These are phyloP conservation scores for Armadillidium nasatum DNA, from an alignment of 1,140 invertebrate genomes.

Conservation along the genomic window DNA sequence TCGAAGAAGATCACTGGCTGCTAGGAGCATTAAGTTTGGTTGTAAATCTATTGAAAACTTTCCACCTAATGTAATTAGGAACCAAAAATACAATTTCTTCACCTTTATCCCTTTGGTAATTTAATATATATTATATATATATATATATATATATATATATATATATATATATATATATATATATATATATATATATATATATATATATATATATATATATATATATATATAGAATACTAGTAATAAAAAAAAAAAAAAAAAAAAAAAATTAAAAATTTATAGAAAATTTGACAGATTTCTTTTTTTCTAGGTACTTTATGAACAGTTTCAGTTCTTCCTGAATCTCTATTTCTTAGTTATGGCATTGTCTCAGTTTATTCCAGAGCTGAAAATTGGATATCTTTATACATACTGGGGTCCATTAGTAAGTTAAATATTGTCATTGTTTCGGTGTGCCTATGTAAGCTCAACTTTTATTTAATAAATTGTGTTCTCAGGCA, in stretches of 20 bases:
- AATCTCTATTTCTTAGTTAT: conserved; percentile 98
- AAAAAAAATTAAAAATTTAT: neutral
- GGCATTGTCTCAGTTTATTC: conserved; percentile 96
- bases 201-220: too few species aligned
- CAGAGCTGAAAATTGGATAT: conserved; percentile 91
- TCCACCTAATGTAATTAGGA: conserved; percentile 92
- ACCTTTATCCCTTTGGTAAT: conserved; percentile 93
- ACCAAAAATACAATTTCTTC: conserved; percentile 98
- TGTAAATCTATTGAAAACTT: conserved; percentile 59
- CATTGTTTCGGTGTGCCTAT: too few species aligned
- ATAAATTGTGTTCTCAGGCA: too few species aligned
- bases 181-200: conserved; percentile 20
- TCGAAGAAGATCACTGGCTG: conserved; percentile 28
- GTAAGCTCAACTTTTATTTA: too few species aligned
- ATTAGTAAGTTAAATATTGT: conserved; percentile 57
- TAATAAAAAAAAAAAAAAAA: too few species aligned
- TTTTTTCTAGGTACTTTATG: conserved; percentile 73
- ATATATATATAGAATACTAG: too few species aligned
- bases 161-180: neutral
- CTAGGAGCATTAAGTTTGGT: conserved; percentile 51
- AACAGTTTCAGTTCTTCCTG: conserved; percentile 98
- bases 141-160: conserved; percentile 16
- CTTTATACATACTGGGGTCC: conserved; percentile 99
- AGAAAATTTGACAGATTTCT: conserved; percentile 6
- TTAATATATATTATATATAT: conserved; percentile 20